A percentile compares a stretch with the other conserved stretches of the same genome.
These are phyloP conservation scores for Ptilorrhoa leucosticta DNA, from an alignment of 2,113 vertebrate genomes.

Conservation along the genomic window DNA sequence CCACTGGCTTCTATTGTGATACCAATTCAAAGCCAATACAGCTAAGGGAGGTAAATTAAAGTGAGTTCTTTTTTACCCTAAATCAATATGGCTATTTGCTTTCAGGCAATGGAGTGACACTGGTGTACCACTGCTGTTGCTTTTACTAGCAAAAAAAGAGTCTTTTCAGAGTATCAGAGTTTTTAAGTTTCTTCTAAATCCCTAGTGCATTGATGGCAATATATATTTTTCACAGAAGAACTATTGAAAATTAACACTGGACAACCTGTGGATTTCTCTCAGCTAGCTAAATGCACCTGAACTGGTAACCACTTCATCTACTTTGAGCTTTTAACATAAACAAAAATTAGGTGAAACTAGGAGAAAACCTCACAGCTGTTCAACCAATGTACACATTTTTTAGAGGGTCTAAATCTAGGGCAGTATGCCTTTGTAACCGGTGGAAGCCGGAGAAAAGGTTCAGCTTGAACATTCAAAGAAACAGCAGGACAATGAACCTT, in stretches of 20 bases:
- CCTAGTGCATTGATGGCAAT: background rate
- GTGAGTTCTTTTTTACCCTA: background rate
- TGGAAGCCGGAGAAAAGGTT: background rate
- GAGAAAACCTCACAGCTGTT: background rate
- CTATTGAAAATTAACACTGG: background rate
- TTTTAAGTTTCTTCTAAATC: background rate
- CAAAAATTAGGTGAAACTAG: background rate
- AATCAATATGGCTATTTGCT: background rate
- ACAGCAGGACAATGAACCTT: background rate
- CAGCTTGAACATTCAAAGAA: conserved; percentile 2
- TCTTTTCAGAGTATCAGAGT: background rate
- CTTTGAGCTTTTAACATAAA: background rate
- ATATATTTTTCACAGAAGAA: background rate
- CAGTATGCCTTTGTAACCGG: background rate
- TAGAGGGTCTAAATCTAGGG: background rate
- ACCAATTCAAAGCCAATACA: background rate
- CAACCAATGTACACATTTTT: background rate
- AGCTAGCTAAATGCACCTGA: background rate
- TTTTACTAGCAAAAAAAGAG: background rate
- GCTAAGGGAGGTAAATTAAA: background rate
- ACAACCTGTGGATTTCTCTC: background rate
- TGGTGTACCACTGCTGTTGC: background rate
- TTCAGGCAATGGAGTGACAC: background rate
- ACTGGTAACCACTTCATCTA: background rate
- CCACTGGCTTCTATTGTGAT: background rate